Base-by-base conservation (phyloP, 2,888 invertebrate genomes). In the Calameuta idolon region DNA sequence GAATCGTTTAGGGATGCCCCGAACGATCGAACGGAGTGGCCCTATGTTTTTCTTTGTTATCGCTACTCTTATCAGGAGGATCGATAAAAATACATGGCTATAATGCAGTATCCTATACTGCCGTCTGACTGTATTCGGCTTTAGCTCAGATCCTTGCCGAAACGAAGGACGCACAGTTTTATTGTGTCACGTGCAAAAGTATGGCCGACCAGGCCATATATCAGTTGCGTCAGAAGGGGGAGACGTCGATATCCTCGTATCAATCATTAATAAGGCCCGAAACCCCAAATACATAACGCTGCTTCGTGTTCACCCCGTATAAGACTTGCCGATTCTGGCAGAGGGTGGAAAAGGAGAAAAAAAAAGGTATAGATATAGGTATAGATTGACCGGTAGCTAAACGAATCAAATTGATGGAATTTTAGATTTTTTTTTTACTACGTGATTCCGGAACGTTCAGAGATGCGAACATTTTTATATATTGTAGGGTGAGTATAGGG, bases 251-350 rank as follows among this genome's bases (percentile, higher is more conserved):
- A 91, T 91, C 90, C 90, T 87, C 87, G 90, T 88, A 91, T 91
- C 91, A 91, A 91, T 91, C 91, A 91, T 91, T 91, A 91, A 91
- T 91, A 91, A 91, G 90, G 88, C 88, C 89, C 87, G 87, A 90
- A 90, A 90, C 90, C 91, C 90, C 90, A 89, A 89, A 91, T 87
- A 90, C 87, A 87, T 89, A 88, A 89, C 88, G 85, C 84, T 55
- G 23, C 9, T 55, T 68, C 77, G 55, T 55, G 55, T 55, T 55
- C 55, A 23, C 55, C 55, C 55, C 55, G 55, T 23, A 55, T 55
- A 9, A 55, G 55, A 55, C 55, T 40, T 40, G 55, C 23, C 55
- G 55, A 23, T 34, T 11, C 34, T 33, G 12, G 12, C 71, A 11
- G 31, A 31, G 71, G 71, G 55, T 23, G 55, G 40, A 55, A 55